Conservation (phyloP, 2,113 vertebrate species). For the Cynopterus brachyotis region DNA sequence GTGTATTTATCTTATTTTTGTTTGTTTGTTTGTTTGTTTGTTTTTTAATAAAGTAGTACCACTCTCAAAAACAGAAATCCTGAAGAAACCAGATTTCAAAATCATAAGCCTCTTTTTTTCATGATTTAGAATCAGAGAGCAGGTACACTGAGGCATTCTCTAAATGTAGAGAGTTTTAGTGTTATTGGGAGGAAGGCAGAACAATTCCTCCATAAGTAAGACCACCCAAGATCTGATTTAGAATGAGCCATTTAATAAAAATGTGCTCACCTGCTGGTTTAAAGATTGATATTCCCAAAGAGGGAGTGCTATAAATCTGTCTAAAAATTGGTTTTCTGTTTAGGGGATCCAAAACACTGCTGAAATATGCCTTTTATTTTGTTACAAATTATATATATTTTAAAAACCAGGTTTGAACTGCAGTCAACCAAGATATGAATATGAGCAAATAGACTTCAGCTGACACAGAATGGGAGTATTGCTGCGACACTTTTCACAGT, state of each 20-base stretch:
- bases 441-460: conserved; percentile 29
- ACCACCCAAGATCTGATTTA: conserved; percentile 5
- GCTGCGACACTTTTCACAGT: conserved; percentile 56
- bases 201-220: conserved; percentile 2
- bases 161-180: neutral
- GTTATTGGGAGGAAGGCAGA: neutral
- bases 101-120: neutral
- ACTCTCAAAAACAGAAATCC: neutral
- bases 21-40: too few species aligned
- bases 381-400: conserved; percentile 41
- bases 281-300: conserved; percentile 34
- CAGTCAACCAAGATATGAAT: conserved; percentile 15
- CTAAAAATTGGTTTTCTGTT: conserved; percentile 53
- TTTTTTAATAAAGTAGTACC: conserved; percentile 24
- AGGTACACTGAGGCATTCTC: neutral
- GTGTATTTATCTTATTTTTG: neutral
- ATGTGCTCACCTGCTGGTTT: conserved; percentile 56
- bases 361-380: conserved; percentile 56
- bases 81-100: conserved; percentile 44
- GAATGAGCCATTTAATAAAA: conserved; percentile 60
- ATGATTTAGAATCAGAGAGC: neutral
- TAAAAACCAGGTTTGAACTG: conserved; percentile 31
- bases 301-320: conserved; percentile 43
- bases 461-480: conserved; percentile 36
- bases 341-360: conserved; percentile 17